Evolutionary conservation across 2,888 invertebrate genomes (phyloP).

Genomic region (Nyleta sp.): DNA sequence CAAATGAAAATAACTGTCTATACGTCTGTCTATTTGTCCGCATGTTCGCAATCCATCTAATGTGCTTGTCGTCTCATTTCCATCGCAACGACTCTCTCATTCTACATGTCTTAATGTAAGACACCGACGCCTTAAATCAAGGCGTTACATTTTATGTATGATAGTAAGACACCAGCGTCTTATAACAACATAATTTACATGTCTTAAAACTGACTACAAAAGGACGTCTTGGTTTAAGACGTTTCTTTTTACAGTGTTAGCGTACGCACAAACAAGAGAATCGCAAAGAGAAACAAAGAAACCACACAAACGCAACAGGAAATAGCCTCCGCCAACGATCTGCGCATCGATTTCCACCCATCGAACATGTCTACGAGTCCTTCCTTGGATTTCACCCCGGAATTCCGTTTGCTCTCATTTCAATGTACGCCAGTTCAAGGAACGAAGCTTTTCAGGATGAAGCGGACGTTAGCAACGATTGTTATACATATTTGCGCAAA

Average conservation of each 20-base stretch:
- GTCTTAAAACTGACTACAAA: too few species aligned
- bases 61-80: slow-evolving; percentile 17
- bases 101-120: too few species aligned
- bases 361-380: slow-evolving; percentile 15
- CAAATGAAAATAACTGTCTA: slow-evolving; percentile 49
- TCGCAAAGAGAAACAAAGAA: too few species aligned
- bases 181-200: too few species aligned
- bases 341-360: slow-evolving; percentile 44
- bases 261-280: background rate
- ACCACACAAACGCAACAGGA: slow-evolving; percentile 9
- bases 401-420: too few species aligned
- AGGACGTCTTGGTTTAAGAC: too few species aligned
- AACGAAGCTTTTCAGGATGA: slow-evolving; percentile 17
- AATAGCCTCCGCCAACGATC: slow-evolving; percentile 45
- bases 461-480: slow-evolving; percentile 40
- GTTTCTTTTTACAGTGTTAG: too few species aligned
- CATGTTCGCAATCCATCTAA: slow-evolving; percentile 30
- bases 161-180: too few species aligned
- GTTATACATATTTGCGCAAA: slow-evolving; percentile 19
- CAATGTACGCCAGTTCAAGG: too few species aligned
- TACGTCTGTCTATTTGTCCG: slow-evolving; percentile 31
- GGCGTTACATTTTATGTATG: too few species aligned
- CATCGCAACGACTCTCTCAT: slow-evolving; percentile 14
- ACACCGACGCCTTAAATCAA: too few species aligned
- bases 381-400: background rate